phyloP scores from a whole-genome alignment of 2,113 vertebrate species.

The Pseudorhombus dupliciocellatus region DNA sequence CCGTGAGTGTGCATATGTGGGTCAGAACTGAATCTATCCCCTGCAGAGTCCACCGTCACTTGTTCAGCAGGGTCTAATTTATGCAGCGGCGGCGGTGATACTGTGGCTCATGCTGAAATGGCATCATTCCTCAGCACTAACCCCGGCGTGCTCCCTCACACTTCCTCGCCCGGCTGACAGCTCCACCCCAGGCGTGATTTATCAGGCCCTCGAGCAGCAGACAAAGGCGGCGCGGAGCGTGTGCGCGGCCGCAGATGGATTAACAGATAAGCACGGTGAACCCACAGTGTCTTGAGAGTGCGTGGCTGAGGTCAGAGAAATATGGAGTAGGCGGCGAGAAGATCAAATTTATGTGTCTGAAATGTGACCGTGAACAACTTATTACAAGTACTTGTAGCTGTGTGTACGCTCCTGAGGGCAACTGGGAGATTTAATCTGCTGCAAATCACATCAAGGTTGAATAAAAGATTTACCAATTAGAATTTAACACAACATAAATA shows the following conservation, averaged over 20 bases:
- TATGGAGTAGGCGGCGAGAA: conserved; percentile 19
- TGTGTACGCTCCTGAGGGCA: neutral
- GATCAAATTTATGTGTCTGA: conserved; percentile 45
- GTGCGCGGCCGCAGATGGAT: conserved; percentile 53
- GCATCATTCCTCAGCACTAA: conserved; percentile 77
- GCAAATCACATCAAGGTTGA: neutral
- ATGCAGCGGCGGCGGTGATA: conserved; percentile 67
- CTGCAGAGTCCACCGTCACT: conserved; percentile 60
- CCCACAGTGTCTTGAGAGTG: conserved; percentile 38
- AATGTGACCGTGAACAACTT: conserved; percentile 13
- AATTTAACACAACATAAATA: neutral
- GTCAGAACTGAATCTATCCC: conserved; percentile 72
- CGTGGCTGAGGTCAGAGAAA: conserved; percentile 36
- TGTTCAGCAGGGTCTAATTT: conserved; percentile 76
- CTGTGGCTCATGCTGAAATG: conserved; percentile 74
- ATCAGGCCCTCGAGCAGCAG: conserved; percentile 66
- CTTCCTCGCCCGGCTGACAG: conserved; percentile 66
- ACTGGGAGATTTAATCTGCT: neutral
- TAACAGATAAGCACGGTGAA: conserved; percentile 71
- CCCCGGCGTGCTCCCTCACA: conserved; percentile 59
- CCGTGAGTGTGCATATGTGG: conserved; percentile 16
- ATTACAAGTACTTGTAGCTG: neutral
- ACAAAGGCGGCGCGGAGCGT: conserved; percentile 53
- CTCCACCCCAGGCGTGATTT: conserved; percentile 70
- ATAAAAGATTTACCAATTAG: too few species aligned